Conservation (phyloP, 2,113 vertebrate genomes). For the Nibea albiflora region DNA sequence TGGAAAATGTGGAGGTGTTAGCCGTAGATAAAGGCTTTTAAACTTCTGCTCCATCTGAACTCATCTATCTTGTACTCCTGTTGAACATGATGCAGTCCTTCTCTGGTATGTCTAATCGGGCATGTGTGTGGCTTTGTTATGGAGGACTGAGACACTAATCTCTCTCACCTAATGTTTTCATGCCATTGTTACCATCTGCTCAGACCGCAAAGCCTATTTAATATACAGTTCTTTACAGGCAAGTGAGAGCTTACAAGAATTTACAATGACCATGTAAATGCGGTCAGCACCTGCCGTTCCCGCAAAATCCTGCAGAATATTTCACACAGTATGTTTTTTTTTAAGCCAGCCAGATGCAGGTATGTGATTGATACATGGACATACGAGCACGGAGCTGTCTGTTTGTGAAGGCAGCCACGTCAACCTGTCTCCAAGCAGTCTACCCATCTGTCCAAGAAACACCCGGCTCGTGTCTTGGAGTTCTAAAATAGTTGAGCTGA, state of each 20-base stretch:
- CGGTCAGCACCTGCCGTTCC: constrained; percentile 1
- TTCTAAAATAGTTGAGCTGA: constrained; percentile 22
- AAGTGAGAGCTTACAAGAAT: constrained; percentile 46
- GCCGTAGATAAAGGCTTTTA: constrained; percentile 25
- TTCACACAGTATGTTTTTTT: constrained; percentile 1
- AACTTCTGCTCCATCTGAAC: constrained; percentile 29
- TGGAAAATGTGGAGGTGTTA: constrained; percentile 31
- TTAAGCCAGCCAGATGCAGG: background rate
- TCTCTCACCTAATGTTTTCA: constrained; percentile 66
- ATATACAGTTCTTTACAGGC: constrained; percentile 45
- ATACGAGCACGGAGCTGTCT: background rate
- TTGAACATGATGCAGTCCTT: constrained; percentile 14
- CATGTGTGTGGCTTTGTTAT: constrained; percentile 52
- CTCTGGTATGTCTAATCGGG: constrained; percentile 48
- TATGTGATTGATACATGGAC: constrained; percentile 8
- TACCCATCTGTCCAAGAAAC: constrained; percentile 22
- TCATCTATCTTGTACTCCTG: constrained; percentile 14
- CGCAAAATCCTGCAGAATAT: constrained; percentile 2
- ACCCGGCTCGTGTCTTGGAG: background rate
- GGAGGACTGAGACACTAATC: constrained; percentile 66
- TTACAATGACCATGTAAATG: constrained; percentile 31
- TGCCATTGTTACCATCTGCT: constrained; percentile 72
- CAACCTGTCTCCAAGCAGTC: constrained; percentile 14
- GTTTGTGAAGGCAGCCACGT: background rate
- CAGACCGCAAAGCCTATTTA: constrained; percentile 54